Base-by-base conservation (phyloP, 2,888 invertebrate genomes). In the Tortrix viridana region DNA sequence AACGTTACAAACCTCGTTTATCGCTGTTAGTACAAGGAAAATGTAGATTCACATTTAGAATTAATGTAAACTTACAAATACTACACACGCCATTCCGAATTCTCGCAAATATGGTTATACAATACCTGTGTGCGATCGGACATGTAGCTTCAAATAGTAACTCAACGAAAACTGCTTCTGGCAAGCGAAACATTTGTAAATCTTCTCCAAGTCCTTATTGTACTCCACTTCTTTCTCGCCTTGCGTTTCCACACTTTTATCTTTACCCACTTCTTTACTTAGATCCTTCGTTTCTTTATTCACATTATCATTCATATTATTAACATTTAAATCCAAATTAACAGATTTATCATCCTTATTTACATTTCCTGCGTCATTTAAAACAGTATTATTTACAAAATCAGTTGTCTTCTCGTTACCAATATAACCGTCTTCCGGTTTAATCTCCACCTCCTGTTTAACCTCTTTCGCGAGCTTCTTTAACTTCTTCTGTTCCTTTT, bases 151-250 rank as follows among this genome's bases (percentile, higher is more conserved):
- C 48, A 92, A 76, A 66, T 92, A 92, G 64, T 92, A 92, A 67
- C 91, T 89, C 19, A 92, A 68, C 0, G 85, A 80, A 52, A 92
- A 92, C 59, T 89, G 86, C 52, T 91, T 92, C 38, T 84, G 79
- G 67, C 91, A 92, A 0, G 85, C 89, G 69, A 87, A 90, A 68
- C 91, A 92, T 71, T 91, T 90, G 48, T 88, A 92, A 16, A 91
- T 87, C 69, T 86, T 88, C 69, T 87, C 80, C 69, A 89, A 72
- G 65, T 87, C 60, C 43, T 60, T 60, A 48, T 65, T 67, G 5
- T 60, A 48, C 6, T 58, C 57, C 3, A 46, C 56, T 5, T 62
- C 63, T 37, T 66, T 49, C 22, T 54, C 60, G 3, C 19, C 14
- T n/a, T 32, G 32, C 32, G 65, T 4, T 60, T 63, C 37, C 7